Percentiles rank a stretch among this genome's conserved stretches.
These are phyloP conservation scores for Archaeoteleia sp. DNA, from an alignment of 2,888 invertebrate genomes.

Conservation along the genomic window DNA sequence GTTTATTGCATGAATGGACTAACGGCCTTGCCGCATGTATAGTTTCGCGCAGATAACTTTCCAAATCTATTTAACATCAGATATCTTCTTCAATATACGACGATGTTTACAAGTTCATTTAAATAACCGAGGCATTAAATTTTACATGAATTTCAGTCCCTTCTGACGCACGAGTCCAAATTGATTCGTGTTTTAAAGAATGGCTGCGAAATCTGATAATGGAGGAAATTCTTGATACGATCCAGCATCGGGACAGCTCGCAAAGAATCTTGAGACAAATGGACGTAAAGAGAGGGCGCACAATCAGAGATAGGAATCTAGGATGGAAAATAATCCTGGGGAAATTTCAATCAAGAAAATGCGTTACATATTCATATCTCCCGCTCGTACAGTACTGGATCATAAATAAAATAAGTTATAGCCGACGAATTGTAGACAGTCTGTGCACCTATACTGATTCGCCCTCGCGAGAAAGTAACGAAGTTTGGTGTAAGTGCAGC, in stretches of 20 bases:
- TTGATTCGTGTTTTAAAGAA: neutral
- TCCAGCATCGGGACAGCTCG: constrained; percentile 25
- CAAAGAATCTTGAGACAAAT: constrained; percentile 38
- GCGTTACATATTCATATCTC: constrained; percentile 71
- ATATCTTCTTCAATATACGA: constrained; percentile 24
- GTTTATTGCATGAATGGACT: constrained; percentile 74
- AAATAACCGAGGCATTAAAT: no score
- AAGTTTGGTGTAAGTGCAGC: constrained; percentile 50
- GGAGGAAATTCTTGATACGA: constrained; percentile 37
- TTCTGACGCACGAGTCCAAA: no score
- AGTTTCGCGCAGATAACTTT: constrained; percentile 37
- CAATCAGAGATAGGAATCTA: constrained; percentile 40
- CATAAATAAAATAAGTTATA: constrained; percentile 63
- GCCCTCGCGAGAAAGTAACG: constrained; percentile 45
- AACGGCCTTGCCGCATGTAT: constrained; percentile 55
- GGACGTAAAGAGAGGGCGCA: constrained; percentile 48
- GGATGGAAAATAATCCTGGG: constrained; percentile 66
- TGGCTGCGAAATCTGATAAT: constrained; percentile 12
- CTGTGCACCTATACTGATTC: constrained; percentile 47
- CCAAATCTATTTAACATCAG: constrained; percentile 38
- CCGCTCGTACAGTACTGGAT: constrained; percentile 46
- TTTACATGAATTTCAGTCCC: neutral
- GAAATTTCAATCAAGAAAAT: constrained; percentile 74
- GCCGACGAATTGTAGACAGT: constrained; percentile 57
- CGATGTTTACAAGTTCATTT: constrained; percentile 10